Base-by-base conservation (phyloP, 2,113 vertebrate genomes). In the Sinocyclocheilus anophthalmus region DNA sequence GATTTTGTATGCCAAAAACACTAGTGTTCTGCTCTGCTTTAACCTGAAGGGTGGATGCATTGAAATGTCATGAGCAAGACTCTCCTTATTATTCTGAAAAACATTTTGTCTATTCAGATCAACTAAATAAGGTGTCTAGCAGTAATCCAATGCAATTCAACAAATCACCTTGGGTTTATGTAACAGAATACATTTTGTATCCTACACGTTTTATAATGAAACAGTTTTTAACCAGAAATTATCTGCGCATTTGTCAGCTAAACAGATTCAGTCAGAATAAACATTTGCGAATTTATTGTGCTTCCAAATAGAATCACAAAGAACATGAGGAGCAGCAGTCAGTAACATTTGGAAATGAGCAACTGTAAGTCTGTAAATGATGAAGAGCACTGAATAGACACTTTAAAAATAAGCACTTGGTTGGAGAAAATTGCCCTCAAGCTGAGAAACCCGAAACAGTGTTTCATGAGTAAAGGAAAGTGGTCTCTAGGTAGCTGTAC, bases 401-500 rank as follows among this genome's bases (percentile, higher is more conserved):
- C 22, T 72, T 72, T n/a, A 48, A 75, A 75, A 75, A 13, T 24
- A 45, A 75, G 24, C 39, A 48, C 22, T 24, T 5, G 2, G 72
- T 7, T 75, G 37, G 16, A 33, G 50, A 4, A 78, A 78, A 78
- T 10, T 22, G 16, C 20, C 18, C 4, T 57, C 50, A 57, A 78
- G 50, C 76, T 76, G 26, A 33, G 76, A 22, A 39, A 39, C 12
- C 20, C 4, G 33, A 79, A 37, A 22, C 30, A 1, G 16, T 57
- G 76, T 79, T 79, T 79, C 30, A 59, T 33, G 39, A 59, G 53
- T 59, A 61, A 59, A 79, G 11, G 30, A 22, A 57, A 79, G 55
- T n/a, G 76, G 26, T 79, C 76, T 61, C 76, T n/a, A 14, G 20
- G 33, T 59, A 79, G 33, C 76, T 61, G 30, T 39, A 79, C 53